Evolutionary conservation across 2,113 vertebrate genomes (phyloP).

Genomic region (Osmerus mordax): DNA sequence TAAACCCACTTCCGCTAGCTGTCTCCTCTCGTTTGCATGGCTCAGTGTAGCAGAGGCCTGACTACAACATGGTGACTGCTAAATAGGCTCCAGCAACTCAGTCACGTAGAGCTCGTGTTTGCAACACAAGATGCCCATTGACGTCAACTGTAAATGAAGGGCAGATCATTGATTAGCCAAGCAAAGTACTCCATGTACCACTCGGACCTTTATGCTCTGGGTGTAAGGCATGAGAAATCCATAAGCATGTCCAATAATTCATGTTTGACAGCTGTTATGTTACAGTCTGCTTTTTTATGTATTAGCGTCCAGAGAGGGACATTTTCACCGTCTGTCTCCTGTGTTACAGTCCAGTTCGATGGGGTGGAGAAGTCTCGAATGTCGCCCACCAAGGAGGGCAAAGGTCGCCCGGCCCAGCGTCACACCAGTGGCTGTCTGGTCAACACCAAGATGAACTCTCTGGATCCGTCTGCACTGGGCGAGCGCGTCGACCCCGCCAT

Average conservation of each 20-base stretch:
- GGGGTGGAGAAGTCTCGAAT: constrained; percentile 79
- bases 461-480: constrained; percentile 81
- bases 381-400: constrained; percentile 86
- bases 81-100: background rate
- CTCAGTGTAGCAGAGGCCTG: background rate
- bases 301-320: background rate
- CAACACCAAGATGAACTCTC: constrained; percentile 76
- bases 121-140: constrained; percentile 15
- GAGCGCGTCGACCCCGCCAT: constrained; percentile 89
- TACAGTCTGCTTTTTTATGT: background rate
- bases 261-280: background rate
- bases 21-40: constrained; percentile 24
- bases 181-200: background rate
- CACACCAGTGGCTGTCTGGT: constrained; percentile 83
- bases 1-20: constrained; percentile 14
- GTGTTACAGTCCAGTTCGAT: constrained; percentile 82
- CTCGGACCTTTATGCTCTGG: background rate
- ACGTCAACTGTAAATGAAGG: background rate
- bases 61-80: background rate
- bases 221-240: background rate
- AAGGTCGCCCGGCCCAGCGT: constrained; percentile 78
- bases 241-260: background rate
- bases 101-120: constrained; percentile 11
- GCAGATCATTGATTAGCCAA: background rate
- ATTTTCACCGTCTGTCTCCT: constrained; percentile 3